Evolutionary conservation across 2,888 invertebrate genomes (phyloP), one percentile per base, ranked within the genome.

Genomic region (Empis stercorea): DNA sequence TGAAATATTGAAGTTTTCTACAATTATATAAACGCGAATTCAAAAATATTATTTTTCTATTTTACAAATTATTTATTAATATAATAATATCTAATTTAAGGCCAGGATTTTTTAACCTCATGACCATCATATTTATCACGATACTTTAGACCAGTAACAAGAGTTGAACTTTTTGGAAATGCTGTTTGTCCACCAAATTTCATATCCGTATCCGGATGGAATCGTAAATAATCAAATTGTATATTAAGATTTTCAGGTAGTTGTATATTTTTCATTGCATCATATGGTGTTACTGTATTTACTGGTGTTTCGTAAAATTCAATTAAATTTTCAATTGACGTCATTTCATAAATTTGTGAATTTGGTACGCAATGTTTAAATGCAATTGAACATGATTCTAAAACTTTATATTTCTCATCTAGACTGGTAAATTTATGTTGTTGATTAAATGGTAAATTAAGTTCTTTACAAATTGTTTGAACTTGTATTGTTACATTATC

Each of bases 191-290:
- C 94, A 52, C 75, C 73, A 63, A 87, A 84, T 64, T 72, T 71
- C 0, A 76, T 77, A 59, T 86, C 86, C 0, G 79, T 80, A 15
- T 83, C 83, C 54, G 92, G 88, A 71, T 91, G 78, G 67, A 91
- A 95, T 48, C 92, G 73, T 39, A 82, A 64, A 64, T 87, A 86
- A 42, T 94, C 84, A 49, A 79, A 72, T 61, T 87, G 84, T 4
- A 95, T 74, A 64, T 93, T 84, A 23, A 96, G 68, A 72, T 96
- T 96, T 59, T 83, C 81, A 0, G 95, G 94, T 44, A 95, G 68
- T 30, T 89, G 80, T 61, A 79, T 75, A 49, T 71, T 75, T 51
- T 75, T 77, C 57, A 91, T 62, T 30, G 76, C 74, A 56, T 92
- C 91, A 58, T 80, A 78, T 14, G 91, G 89, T 16, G 82, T 79